Evolutionary conservation across 2,797 vertebrate species (phyloP).

Genomic region (Pachyuromys duprasi): DNA sequence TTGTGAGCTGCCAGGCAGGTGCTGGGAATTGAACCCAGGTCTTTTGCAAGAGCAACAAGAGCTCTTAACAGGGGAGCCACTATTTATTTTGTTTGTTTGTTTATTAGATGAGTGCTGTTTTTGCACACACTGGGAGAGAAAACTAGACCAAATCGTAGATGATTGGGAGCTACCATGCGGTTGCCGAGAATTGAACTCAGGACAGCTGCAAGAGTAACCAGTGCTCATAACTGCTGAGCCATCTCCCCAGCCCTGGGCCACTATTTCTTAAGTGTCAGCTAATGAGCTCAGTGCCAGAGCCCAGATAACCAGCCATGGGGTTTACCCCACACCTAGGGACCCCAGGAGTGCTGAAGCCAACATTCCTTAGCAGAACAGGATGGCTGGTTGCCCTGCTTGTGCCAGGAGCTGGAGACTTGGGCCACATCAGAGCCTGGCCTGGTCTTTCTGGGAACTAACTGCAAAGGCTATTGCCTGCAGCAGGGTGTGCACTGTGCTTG

Average conservation of each 20-base stretch:
- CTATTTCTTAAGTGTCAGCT: background rate
- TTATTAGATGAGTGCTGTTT: no score
- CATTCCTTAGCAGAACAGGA: background rate
- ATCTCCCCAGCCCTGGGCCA: background rate
- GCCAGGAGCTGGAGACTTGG: background rate
- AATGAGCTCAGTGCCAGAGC: background rate
- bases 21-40: background rate
- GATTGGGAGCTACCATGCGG: no score
- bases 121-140: no score
- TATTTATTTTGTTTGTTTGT: background rate
- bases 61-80: background rate
- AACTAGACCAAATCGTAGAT: no score
- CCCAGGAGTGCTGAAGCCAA: background rate
- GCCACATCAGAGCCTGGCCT: background rate
- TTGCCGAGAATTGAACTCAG: no score
- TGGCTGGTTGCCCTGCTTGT: background rate
- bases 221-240: no score
- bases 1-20: background rate
- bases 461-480: background rate
- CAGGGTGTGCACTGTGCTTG: background rate
- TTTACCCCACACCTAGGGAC: background rate
- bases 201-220: no score
- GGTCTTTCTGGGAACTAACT: constrained; percentile 17
- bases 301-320: background rate
- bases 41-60: background rate